Evolutionary conservation across 2,797 vertebrate species (phyloP).

Genomic region (Thaleichthys pacificus): DNA sequence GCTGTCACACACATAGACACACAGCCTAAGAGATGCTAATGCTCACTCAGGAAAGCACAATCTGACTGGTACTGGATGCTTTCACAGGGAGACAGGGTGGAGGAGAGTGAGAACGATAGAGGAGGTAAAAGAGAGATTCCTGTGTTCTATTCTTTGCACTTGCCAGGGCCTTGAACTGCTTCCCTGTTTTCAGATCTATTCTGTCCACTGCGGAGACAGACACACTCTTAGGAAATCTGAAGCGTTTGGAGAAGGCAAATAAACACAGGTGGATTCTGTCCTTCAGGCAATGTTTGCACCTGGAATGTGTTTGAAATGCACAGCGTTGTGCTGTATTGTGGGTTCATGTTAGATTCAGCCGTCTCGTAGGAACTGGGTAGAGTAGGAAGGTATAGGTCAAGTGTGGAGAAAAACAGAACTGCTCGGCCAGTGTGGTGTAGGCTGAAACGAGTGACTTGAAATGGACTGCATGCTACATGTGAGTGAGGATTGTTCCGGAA

Average conservation of each 20-base stretch:
- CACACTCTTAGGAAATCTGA: no score
- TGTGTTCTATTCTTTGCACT: background rate
- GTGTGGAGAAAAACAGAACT: no score
- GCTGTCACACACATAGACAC: background rate
- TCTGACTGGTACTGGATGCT: background rate
- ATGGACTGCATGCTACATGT: background rate
- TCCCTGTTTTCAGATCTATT: no score
- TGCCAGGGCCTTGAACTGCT: background rate
- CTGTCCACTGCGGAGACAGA: no score
- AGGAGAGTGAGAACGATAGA: background rate
- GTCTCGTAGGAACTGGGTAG: no score
- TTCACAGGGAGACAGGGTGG: background rate
- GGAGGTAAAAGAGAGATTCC: background rate
- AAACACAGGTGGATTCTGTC: no score
- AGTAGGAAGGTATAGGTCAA: background rate
- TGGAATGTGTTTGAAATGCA: no score
- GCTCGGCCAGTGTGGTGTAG: background rate
- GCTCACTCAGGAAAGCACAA: background rate
- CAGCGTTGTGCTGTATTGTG: background rate
- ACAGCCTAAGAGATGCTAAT: background rate
- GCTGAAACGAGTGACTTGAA: background rate
- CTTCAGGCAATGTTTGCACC: no score
- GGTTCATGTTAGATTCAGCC: background rate
- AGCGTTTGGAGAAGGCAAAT: no score
- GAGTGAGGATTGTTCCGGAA: background rate